Conservation (phyloP, 2,888 invertebrate species). For the Strigamia crassipes region DNA sequence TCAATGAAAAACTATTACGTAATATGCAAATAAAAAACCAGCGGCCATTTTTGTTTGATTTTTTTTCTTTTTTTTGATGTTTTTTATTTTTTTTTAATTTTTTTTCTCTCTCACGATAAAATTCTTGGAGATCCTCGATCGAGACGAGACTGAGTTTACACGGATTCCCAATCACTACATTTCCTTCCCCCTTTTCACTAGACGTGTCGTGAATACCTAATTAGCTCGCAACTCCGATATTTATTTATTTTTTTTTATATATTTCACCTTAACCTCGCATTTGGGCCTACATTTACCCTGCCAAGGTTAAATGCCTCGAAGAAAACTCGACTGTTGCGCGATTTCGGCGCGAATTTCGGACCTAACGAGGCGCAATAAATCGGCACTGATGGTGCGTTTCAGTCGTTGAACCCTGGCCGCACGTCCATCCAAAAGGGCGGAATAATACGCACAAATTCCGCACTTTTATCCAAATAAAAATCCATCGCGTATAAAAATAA, state of each 20-base stretch:
- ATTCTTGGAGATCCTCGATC: not conserved
- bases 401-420: constrained; percentile 23
- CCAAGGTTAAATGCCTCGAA: too few relatives aligned
- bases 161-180: constrained; percentile 3
- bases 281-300: not conserved
- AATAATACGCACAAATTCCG: not conserved
- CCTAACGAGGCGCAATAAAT: constrained; percentile 32
- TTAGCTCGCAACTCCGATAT: not conserved
- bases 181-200: not conserved
- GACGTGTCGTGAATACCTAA: constrained; percentile 1
- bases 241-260: not conserved
- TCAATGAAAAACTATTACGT: not conserved
- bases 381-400: not conserved
- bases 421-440: not conserved
- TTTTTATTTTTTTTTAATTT: too few relatives aligned
- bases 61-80: too few relatives aligned
- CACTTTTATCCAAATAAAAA: too few relatives aligned
- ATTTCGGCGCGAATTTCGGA: not conserved
- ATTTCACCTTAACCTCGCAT: constrained; percentile 19
- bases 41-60: too few relatives aligned
- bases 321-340: too few relatives aligned
- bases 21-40: too few relatives aligned
- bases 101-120: too few relatives aligned
- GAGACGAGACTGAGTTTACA: constrained; percentile 10
- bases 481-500: too few relatives aligned